Conservation (phyloP, 2,113 vertebrate species). For the Eudyptes chrysolophus region DNA sequence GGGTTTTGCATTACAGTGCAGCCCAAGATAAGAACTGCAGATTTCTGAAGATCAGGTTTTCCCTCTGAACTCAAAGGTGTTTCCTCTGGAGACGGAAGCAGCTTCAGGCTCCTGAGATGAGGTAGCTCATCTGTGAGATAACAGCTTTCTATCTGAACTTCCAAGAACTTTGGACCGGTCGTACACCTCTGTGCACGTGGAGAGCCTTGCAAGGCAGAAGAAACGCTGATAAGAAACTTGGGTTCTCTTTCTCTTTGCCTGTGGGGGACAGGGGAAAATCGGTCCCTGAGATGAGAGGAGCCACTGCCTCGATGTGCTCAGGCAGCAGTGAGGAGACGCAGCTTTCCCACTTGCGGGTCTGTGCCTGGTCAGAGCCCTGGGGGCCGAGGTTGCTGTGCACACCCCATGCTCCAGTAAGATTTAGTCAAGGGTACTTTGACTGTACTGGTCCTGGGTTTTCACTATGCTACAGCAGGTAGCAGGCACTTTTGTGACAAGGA, state of each 20-base stretch:
- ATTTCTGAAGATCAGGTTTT: not conserved
- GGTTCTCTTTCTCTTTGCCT: not conserved
- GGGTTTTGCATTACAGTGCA: not conserved
- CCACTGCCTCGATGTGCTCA: accelerated
- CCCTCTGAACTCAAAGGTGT: not conserved
- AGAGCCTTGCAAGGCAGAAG: not conserved
- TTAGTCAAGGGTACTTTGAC: not conserved
- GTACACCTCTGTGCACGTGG: not conserved
- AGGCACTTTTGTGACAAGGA: not conserved
- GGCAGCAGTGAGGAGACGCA: not conserved
- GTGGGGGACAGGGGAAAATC: not conserved
- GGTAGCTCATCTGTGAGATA: not conserved
- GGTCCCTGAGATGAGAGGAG: not conserved
- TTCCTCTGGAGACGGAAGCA: not conserved
- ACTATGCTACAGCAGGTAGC: not conserved
- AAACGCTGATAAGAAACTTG: not conserved
- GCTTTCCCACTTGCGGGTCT: not conserved
- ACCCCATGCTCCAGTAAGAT: accelerated
- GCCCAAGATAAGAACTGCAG: not conserved
- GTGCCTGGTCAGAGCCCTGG: accelerated
- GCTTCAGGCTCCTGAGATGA: not conserved
- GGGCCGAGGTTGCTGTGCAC: accelerated
- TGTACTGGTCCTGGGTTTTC: not conserved
- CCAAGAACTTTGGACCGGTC: not conserved
- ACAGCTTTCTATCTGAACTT: not conserved